A percentile compares a stretch with the other conserved stretches of the same genome.
These are phyloP conservation scores for Rhagium mordax DNA, from an alignment of 2,888 invertebrate species.

Conservation along the genomic window DNA sequence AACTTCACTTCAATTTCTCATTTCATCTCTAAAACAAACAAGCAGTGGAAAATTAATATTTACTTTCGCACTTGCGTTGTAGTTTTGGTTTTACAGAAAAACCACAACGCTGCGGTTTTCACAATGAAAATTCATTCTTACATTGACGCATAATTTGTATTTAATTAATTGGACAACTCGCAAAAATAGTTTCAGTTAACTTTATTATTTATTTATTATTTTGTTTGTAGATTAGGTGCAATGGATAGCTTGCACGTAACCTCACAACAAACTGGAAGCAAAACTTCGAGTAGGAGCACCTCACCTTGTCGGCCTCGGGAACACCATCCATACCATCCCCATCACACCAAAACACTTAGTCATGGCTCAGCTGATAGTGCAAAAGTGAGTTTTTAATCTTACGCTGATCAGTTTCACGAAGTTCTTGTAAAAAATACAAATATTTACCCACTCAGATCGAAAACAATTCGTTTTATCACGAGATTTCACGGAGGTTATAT, in stretches of 20 bases:
- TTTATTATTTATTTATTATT: not conserved
- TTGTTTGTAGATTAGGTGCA: slow-evolving; percentile 63
- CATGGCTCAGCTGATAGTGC: slow-evolving; percentile 68
- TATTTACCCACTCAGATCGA: not conserved
- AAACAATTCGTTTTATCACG: not conserved
- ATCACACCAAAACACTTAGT: slow-evolving; percentile 66
- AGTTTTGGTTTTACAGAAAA: no score
- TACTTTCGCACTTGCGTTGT: no score
- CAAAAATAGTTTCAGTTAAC: not conserved
- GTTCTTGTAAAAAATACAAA: not conserved
- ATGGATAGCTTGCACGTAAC: slow-evolving; percentile 71
- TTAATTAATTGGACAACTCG: no score
- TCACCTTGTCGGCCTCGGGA: slow-evolving; percentile 72
- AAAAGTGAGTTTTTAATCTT: slow-evolving; percentile 61
- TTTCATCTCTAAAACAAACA: no score
- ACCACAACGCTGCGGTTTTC: no score
- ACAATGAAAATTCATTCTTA: no score
- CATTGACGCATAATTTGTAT: no score
- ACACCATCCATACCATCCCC: slow-evolving; percentile 58
- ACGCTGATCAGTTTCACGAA: not conserved
- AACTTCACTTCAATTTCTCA: no score
- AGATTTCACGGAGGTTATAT: no score
- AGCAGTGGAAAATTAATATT: no score
- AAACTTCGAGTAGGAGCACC: slow-evolving; percentile 77
- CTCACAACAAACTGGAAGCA: slow-evolving; percentile 69